Base-by-base conservation (phyloP, 2,797 vertebrate species). In the Decapterus maruadsi region DNA sequence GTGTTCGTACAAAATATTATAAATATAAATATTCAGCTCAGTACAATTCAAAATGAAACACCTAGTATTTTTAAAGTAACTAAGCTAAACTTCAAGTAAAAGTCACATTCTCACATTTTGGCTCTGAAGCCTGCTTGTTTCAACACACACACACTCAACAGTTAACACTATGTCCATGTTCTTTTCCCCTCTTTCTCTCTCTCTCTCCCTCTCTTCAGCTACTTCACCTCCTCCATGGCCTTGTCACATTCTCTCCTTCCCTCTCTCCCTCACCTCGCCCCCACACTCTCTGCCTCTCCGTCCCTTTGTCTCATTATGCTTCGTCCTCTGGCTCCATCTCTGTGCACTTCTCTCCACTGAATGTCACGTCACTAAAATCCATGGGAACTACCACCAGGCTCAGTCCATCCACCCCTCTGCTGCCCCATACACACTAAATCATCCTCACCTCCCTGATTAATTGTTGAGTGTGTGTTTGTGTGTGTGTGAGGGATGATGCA, bases 141-240 rank as follows among this genome's bases (percentile, higher is more conserved):
- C n/a, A n/a, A 61, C 26, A 50, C 60, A 55, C 50, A n/a, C 42
- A 42, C 75, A 65, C 55, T 72, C 46, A 74, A 26, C 75, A 51
- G 55, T 60, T 43, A 81, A 71, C 67, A 58, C 29, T 64, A 22
- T 54, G 59, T 17, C 29, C 67, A 22, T 54, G 59, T 17, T 58
- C 16, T 40, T 29, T 61, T 26, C 54, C 10, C 61, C 58, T 73
- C 26, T 77, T 40, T 78, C 50, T 65, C 75, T 55, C 55, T 67
- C 20, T 74, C 56, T 76, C 50, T 63, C 69, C 59, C 77, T 78
- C 56, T 13, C 69, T 83, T 76, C 68, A 79, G 72, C 79, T 83
- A 72, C 76, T 73, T 89, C 80, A 86, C 86, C 87, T 92, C 86
- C 85, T 91, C 64, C 48, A 2, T 85, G 82, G 85, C 81, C 78